phyloP scores from a whole-genome alignment of 1,140 invertebrate genomes.

The Tetragnatha versicolor region DNA sequence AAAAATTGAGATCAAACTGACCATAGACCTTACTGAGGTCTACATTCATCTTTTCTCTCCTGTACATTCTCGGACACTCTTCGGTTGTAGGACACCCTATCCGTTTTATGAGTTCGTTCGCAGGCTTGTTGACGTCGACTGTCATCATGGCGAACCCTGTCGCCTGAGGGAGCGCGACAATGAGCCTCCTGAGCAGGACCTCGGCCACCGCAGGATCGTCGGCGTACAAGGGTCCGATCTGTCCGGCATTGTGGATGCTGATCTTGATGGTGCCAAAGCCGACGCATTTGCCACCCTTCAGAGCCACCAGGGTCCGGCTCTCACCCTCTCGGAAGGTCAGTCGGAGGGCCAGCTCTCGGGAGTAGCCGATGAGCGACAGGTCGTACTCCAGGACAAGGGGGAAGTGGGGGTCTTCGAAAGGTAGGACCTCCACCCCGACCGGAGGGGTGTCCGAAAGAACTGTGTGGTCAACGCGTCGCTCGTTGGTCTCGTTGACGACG shows the following conservation, averaged over 20 bases:
- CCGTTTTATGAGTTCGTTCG: constrained; percentile 53
- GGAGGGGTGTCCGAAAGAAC: constrained; percentile 13
- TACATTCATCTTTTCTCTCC: constrained; percentile 49
- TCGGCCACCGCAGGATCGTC: constrained; percentile 57
- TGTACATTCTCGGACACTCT: constrained; percentile 57
- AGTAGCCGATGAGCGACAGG: constrained; percentile 28
- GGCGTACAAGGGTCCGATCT: constrained; percentile 59
- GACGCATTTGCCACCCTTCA: constrained; percentile 40
- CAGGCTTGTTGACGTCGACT: constrained; percentile 50
- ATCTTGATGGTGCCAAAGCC: constrained; percentile 57
- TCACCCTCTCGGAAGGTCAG: constrained; percentile 48
- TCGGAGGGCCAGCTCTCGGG: constrained; percentile 37
- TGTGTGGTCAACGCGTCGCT: constrained; percentile 13
- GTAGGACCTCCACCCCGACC: constrained; percentile 2
- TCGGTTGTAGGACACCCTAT: constrained; percentile 52
- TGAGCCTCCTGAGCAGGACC: constrained; percentile 51
- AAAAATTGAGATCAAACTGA: constrained; percentile 59
- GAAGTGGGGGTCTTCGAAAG: constrained; percentile 7
- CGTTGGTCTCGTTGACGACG: constrained; percentile 26
- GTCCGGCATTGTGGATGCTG: constrained; percentile 49
- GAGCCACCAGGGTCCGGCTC: constrained; percentile 50
- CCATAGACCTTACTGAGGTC: constrained; percentile 55
- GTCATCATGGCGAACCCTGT: constrained; percentile 58
- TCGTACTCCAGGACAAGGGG: constrained; percentile 53
- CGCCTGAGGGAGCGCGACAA: constrained; percentile 31